These are phyloP conservation scores for Rachycentron canadum DNA, from an alignment of 2,797 vertebrate species.

Conservation along the genomic window DNA sequence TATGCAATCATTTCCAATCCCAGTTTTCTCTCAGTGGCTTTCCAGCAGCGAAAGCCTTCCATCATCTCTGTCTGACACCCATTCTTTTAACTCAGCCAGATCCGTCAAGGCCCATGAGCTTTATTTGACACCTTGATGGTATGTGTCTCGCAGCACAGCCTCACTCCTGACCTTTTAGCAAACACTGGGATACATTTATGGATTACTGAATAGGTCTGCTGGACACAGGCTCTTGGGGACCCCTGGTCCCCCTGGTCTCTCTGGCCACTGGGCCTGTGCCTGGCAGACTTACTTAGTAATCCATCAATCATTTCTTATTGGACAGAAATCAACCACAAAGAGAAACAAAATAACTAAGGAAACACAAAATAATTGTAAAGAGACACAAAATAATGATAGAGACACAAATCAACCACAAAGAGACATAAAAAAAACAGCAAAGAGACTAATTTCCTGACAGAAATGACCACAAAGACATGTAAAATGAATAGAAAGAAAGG, in stretches of 20 bases:
- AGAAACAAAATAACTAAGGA: not conserved
- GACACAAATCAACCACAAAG: not conserved
- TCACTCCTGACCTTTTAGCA: constrained; percentile 63
- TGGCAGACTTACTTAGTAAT: not conserved
- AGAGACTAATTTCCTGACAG: too few relatives aligned
- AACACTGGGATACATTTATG: constrained; percentile 23
- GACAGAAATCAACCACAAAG: not conserved
- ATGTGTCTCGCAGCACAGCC: not conserved
- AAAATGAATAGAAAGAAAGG: not conserved
- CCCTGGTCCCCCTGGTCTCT: too few relatives aligned
- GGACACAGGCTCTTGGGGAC: not conserved
- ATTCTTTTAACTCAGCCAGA: constrained; percentile 64
- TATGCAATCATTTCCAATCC: constrained; percentile 69
- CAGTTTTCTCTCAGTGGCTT: constrained; percentile 57
- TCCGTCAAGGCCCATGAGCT: constrained; percentile 59
- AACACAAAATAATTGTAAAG: not conserved
- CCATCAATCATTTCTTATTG: not conserved
- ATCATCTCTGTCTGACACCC: constrained; percentile 66
- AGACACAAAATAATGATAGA: not conserved
- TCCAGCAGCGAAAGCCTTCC: constrained; percentile 51
- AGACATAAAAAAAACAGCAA: not conserved
- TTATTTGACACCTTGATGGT: constrained; percentile 52
- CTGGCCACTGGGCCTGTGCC: not conserved
- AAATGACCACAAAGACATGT: not conserved
- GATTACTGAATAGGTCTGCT: constrained; percentile 16